Evolutionary conservation across 1,140 invertebrate species (phyloP), one percentile per base, ranked within the genome.

Genomic region (Panulirus ornatus): DNA sequence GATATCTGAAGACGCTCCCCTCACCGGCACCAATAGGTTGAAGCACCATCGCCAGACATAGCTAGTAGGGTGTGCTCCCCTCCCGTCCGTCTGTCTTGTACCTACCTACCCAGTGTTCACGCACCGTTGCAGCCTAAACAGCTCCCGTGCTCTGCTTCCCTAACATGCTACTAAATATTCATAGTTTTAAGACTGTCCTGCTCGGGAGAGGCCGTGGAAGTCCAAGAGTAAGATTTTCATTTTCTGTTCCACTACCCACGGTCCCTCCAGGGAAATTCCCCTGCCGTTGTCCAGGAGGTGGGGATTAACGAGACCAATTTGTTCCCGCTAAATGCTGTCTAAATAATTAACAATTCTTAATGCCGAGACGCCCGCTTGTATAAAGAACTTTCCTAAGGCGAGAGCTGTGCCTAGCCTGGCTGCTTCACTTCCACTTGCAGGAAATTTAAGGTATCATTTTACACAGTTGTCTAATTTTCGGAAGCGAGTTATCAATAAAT

Each of bases 291-390:
- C 81, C 58, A 63, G 66, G 51, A 63, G 71, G 34, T n/a, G 42
- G 66, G 40, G 83, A 70, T 76, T 75, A 86, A 86, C 73, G 84
- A 75, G 71, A 30, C 73, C 84, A 86, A 76, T 86, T 86, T 86
- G 84, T 86, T 86, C 14, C 71, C 34, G 84, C 73, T 86, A 86
- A 86, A 86, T 76, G 58, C 84, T 86, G 84, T 76, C 47, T 86
- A 86, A 86, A 78, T 86, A 86, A 86, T 86, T 86, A 86, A 78
- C 34, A 38, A 42, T 86, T 58, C 84, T 78, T 78, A 86, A 76
- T 58, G 71, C 66, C 83, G 16, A 42, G 36, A n/a, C 40, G 47
- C 47, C 78, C 6, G 47, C n/a, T 3, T 27, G 27, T 71, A 8
- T 47, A 73, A 73, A 38, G 34, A 73, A 38, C n/a, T n/a, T n/a